phyloP scores from a whole-genome alignment of 2,113 vertebrate species.

The Nibea albiflora region DNA sequence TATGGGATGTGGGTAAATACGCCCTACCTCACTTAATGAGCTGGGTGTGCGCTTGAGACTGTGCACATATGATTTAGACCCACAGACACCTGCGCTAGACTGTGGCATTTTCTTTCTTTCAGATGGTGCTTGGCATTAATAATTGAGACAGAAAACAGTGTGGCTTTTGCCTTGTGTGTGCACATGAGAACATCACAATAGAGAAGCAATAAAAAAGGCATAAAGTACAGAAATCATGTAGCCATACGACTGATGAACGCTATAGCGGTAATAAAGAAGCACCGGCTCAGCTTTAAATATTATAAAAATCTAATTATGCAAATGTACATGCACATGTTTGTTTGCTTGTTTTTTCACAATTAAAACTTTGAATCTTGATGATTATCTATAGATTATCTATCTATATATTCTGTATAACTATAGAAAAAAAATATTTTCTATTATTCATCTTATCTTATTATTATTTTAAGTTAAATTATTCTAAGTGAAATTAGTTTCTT shows the following conservation, averaged over 20 bases:
- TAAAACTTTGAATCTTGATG: not conserved
- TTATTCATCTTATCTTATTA: too few species aligned
- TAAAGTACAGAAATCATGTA: not conserved
- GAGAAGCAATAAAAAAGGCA: slow-evolving; percentile 12
- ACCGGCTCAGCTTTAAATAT: not conserved
- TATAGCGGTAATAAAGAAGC: not conserved
- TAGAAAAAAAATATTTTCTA: too few species aligned
- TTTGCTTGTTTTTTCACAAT: not conserved
- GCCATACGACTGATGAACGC: not conserved
- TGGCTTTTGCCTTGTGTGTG: slow-evolving; percentile 44
- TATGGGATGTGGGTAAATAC: slow-evolving; percentile 52
- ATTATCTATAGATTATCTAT: too few species aligned
- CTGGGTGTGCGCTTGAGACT: not conserved
- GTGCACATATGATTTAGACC: slow-evolving; percentile 7
- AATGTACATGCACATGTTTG: not conserved
- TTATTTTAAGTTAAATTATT: too few species aligned
- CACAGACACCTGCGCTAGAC: slow-evolving; percentile 34
- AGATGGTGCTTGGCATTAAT: slow-evolving; percentile 44
- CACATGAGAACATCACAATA: not conserved
- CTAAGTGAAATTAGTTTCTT: too few species aligned
- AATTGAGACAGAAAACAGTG: slow-evolving; percentile 35
- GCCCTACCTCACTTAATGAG: slow-evolving; percentile 40
- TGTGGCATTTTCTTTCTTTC: not conserved
- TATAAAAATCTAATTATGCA: not conserved
- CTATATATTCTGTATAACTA: too few species aligned